Evolutionary conservation across 2,113 vertebrate genomes (phyloP), one percentile per base, ranked within the genome.

Genomic region (Suncus etruscus): DNA sequence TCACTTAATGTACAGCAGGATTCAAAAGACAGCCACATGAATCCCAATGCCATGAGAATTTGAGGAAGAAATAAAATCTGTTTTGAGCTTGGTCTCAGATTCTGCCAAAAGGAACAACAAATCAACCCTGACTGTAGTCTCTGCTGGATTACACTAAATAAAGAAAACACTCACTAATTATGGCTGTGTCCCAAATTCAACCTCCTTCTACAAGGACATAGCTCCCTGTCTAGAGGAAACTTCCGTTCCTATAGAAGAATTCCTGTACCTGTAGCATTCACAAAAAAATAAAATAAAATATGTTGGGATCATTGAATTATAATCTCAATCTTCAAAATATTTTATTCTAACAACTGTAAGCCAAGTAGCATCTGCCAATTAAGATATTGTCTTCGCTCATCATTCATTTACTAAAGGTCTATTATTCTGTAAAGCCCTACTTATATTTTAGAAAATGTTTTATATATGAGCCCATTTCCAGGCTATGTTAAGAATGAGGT

Each of bases 61-160:
- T 10, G 31, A 54, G 50, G 18, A 79, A 79, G 74, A 88, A 93
- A 86, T 78, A 58, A 94, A 92, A 58, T 83, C 48, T 51, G 31
- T 63, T 86, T 92, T 83, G 31, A 87, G 51, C 16, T 79, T 66
- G 90, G 79, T 73, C 29, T 31, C 86, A 72, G 50, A 83, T 3
- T 70, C 50, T 78, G 31, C 45, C 39, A 91, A 92, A 87, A 91
- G 70, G 76, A 95, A 74, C 27, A 91, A 78, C 16, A 79, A 76
- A 25, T 32, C 11, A n/a, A 4, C 48, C 45, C 2, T 78, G 66
- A 18, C 29, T 83, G 1, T 32, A 50, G 22, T 81, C 73, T 90
- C 80, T 94, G 39, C 39, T 84, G 48, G 54, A 68, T 80, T 61
- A 61, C 58, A 61, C 18, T 20, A 6, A 20, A 61, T 61, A 16